These are phyloP conservation scores for Dryoscopus gambensis DNA, from an alignment of 2,113 vertebrate species.

Conservation along the genomic window DNA sequence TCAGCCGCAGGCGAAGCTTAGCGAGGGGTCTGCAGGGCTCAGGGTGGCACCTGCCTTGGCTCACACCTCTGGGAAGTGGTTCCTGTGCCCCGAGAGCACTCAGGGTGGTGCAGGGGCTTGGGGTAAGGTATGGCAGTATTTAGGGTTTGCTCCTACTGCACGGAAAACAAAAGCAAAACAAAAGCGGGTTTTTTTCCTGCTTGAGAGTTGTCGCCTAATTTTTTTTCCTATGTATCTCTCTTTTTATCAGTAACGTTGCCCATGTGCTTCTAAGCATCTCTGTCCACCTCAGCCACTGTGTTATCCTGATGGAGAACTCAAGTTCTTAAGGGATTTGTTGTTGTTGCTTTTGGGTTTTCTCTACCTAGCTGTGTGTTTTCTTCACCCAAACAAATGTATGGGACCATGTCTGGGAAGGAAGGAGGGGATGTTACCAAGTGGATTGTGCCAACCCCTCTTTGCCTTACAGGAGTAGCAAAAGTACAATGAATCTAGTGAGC, in stretches of 20 bases:
- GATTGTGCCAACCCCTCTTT: neutral
- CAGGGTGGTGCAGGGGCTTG: neutral
- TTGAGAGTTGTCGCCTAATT: neutral
- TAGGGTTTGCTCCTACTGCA: neutral
- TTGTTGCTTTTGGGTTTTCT: neutral
- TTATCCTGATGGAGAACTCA: neutral
- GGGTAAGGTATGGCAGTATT: neutral
- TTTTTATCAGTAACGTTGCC: neutral
- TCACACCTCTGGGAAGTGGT: neutral
- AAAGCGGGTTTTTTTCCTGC: neutral
- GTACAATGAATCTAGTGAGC: neutral
- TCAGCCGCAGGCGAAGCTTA: neutral
- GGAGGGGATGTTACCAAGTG: neutral
- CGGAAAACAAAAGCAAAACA: accelerated
- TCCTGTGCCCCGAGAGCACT: neutral
- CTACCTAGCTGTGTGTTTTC: neutral
- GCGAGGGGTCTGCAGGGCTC: neutral
- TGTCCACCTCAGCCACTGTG: neutral
- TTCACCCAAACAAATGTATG: neutral
- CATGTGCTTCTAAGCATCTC: neutral
- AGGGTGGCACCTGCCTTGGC: neutral
- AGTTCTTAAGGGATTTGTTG: neutral
- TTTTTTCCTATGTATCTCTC: neutral
- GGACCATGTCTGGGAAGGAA: neutral
- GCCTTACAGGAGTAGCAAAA: neutral